Percentiles rank a stretch among this genome's conserved stretches.
phyloP scores from a whole-genome alignment of 1,140 invertebrate genomes.

The Frieseomelitta varia region DNA sequence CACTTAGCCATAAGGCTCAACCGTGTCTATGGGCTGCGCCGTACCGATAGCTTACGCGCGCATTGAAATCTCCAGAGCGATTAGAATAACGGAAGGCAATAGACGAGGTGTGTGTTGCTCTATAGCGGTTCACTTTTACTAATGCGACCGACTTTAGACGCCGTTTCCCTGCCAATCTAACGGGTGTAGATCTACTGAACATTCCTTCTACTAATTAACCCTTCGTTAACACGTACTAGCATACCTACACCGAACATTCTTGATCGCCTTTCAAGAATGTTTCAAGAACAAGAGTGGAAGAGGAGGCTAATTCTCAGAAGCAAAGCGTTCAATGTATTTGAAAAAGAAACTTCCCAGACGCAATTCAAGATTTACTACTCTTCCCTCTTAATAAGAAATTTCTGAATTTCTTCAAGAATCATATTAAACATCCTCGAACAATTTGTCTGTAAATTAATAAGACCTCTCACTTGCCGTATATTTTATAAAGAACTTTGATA shows the following conservation, averaged over 20 bases:
- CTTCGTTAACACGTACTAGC: neutral
- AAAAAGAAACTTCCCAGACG: neutral
- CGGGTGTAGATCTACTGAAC: slow-evolving; percentile 12
- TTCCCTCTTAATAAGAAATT: neutral
- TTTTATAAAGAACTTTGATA: too few relatives aligned
- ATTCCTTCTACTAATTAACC: slow-evolving; percentile 13
- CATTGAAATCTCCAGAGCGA: slow-evolving; percentile 60
- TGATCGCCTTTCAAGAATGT: neutral
- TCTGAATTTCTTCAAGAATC: too few relatives aligned
- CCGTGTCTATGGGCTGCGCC: neutral
- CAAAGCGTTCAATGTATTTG: neutral
- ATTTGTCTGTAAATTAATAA: too few relatives aligned
- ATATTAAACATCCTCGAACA: too few relatives aligned
- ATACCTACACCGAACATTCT: neutral
- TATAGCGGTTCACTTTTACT: slow-evolving; percentile 69
- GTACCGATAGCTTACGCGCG: slow-evolving; percentile 25
- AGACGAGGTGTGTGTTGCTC: slow-evolving; percentile 55
- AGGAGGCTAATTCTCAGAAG: neutral
- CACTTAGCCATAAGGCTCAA: neutral
- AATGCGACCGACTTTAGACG: slow-evolving; percentile 45
- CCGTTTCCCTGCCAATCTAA: slow-evolving; percentile 32
- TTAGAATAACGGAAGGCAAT: slow-evolving; percentile 78
- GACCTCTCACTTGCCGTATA: too few relatives aligned
- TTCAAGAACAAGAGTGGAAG: too few relatives aligned
- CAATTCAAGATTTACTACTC: neutral